Base-by-base conservation (phyloP, 2,797 vertebrate genomes). In the Coregonus ussuriensis region DNA sequence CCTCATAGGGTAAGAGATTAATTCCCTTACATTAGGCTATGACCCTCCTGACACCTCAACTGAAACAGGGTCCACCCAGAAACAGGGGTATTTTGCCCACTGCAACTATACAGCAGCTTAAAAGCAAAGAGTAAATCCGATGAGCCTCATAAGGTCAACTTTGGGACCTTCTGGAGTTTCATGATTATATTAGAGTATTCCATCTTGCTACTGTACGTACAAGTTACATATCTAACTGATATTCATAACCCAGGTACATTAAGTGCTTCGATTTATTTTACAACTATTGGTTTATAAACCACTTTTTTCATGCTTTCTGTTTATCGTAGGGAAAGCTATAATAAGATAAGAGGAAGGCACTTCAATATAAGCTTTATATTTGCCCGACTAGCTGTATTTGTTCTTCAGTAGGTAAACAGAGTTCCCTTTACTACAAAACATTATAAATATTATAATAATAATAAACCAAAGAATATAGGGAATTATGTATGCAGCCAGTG, bases 231-330 rank as follows among this genome's bases (percentile, higher is more conserved):
- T 54, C 6, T 16, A 70, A 47, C 21, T 9, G 47, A 7, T 33
- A 72, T 54, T 56, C 18, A n/a, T 21, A 14, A 41, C 33, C 16
- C 9, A 65, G 21, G 62, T 29, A 25, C 25, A 25, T 65, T 65
- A 11, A 1, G 11, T 11, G 21, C 21, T 65, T 25, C 11, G 5
- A 70, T 21, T 21, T 41, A n/a, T 41, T 70, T 14, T 70, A 21
- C 7, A 4, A 41, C 9, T 25, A 41, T 15, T n/a, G 9, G 7
- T 70, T 35, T 18, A 4, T 35, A 31, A 33, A 18, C 15, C 31
- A 25, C 37, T 72, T 52, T 18, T 21, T 66, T 72, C 21, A 31
- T 79, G 66, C 67, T 74, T 63, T 14, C 25, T 25, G 16, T 16
- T 72, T 25, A 31, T 21, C 2, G 9, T 31, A 77, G 53, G 69